A percentile compares a stretch with the other conserved stretches of the same genome.
These are phyloP conservation scores for Drosophila sordidula DNA, from an alignment of 2,888 invertebrate species.

Conservation along the genomic window DNA sequence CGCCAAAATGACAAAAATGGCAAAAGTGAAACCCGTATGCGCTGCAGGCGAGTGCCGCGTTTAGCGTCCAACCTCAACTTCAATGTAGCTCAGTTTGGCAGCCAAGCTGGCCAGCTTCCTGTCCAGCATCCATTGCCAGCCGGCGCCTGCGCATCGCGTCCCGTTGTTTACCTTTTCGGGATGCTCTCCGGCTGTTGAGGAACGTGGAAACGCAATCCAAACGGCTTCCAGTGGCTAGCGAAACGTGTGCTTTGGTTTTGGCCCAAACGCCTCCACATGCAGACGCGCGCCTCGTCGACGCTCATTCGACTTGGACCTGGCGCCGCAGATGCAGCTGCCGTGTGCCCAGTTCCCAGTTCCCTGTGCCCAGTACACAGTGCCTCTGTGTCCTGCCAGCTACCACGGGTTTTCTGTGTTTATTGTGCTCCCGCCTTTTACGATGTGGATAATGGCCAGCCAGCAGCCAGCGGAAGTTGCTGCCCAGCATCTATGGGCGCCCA, in stretches of 20 bases:
- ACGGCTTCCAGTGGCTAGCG: slow-evolving; percentile 33
- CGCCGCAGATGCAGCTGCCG: slow-evolving; percentile 66
- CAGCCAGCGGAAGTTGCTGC: slow-evolving; percentile 16
- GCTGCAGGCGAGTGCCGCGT: slow-evolving; percentile 9
- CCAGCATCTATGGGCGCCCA: slow-evolving; percentile 25
- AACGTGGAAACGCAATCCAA: slow-evolving; percentile 36
- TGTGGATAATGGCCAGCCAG: slow-evolving; percentile 37
- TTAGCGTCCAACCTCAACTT: neutral
- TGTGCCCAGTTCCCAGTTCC: slow-evolving; percentile 22
- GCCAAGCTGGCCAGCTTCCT: slow-evolving; percentile 17
- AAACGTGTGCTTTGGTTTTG: slow-evolving; percentile 38
- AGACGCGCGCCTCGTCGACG: slow-evolving; percentile 45
- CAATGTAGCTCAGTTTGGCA: slow-evolving; percentile 17
- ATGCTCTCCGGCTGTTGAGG: slow-evolving; percentile 33
- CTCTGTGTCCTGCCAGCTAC: neutral
- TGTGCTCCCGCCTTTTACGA: slow-evolving; percentile 55
- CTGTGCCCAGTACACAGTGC: no score
- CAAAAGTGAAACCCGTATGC: slow-evolving; percentile 36
- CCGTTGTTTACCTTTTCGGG: slow-evolving; percentile 53
- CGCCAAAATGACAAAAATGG: slow-evolving; percentile 47
- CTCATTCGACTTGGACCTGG: slow-evolving; percentile 75
- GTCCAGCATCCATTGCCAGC: slow-evolving; percentile 19
- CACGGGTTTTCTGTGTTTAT: slow-evolving; percentile 44
- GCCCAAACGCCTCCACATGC: slow-evolving; percentile 66
- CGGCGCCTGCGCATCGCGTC: slow-evolving; percentile 56